Evolutionary conservation across 2,888 invertebrate species (phyloP), one percentile per base, ranked within the genome.

Genomic region (Trichogramma evanescens): DNA sequence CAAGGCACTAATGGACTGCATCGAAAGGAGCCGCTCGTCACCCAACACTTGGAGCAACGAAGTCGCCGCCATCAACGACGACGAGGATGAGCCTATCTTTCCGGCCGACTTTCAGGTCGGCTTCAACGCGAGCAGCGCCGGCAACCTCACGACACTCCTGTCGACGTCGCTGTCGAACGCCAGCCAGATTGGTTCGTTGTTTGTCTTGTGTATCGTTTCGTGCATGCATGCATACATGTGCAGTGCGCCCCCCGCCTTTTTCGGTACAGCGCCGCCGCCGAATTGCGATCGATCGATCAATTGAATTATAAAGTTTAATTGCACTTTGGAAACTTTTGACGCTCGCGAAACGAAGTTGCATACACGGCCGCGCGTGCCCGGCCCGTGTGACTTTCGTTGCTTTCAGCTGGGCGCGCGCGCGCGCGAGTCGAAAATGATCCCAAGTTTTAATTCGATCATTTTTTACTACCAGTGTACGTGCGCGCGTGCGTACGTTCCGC

Each of bases 1-100:
- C 72, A 82, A 84, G 61, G 78, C 84, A 61, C 74, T 86, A 68
- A 82, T 83, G 62, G 85, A 87, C 72, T 87, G 87, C 74, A 83
- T 83, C 63, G 82, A 82, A 66, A 75, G 82, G 52, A 80, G 84
- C 69, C 80, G 78, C 69, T 77, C 80, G 67, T 78, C 80, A 70
- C 75, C 71, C 57, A 76, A 74, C 26, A 26, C 9, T 52, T 50
- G 40, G 59, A 63, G 5, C 51, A 56, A 1, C 44, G 43, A 3
- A 13, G 46, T 39, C 57, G 59, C 59, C 26, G 79, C 76, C 50
- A 78, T 78, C 59, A 79, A 77, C 50, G 79, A 79, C 67, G 74
- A 72, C 66, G 66, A 77, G 70, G 70, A 79, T 72, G 62, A 63
- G 4, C 63, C 26, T 26, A 26, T 74, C 61, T 63, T 73, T 60